Percentiles rank a stretch among this genome's conserved stretches.
Evolutionary conservation across 1,140 invertebrate species (phyloP).

Genomic region (Lasioglossum albipes): DNA sequence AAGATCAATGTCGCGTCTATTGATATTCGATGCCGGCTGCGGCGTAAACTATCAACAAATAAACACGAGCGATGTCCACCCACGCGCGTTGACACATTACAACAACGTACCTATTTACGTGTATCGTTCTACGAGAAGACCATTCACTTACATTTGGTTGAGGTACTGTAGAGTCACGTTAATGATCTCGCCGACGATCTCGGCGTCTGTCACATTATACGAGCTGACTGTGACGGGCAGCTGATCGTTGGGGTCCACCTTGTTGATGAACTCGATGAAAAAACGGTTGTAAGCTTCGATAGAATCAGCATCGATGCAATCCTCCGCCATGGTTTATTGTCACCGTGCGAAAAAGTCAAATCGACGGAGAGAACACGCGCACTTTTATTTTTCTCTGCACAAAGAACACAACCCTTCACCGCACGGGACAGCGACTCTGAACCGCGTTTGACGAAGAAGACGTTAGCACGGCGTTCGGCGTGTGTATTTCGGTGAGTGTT

Average conservation of each 20-base stretch:
- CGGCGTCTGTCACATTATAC: constrained; percentile 84
- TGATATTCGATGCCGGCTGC: constrained; percentile 15
- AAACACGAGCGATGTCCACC: constrained; percentile 17
- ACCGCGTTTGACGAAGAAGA: not conserved
- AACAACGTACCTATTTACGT: not conserved
- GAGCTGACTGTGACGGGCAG: constrained; percentile 86
- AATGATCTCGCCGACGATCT: constrained; percentile 88
- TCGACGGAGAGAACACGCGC: not conserved
- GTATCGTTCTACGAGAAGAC: constrained; percentile 20
- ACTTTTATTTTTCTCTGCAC: not conserved
- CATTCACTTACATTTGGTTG: constrained; percentile 85
- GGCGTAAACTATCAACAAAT: constrained; percentile 26
- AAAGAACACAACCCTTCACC: not conserved
- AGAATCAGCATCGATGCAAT: constrained; percentile 82
- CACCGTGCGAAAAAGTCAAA: not conserved
- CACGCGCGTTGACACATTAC: constrained; percentile 9
- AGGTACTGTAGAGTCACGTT: constrained; percentile 89
- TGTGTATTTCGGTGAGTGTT: not conserved
- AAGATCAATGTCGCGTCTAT: not conserved
- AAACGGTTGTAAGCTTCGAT: constrained; percentile 85
- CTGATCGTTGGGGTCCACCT: constrained; percentile 85
- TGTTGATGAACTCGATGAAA: constrained; percentile 85
- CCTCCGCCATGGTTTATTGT: constrained; percentile 60
- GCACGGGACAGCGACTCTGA: not conserved
- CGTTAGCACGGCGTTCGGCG: not conserved